Evolutionary conservation across 2,888 invertebrate genomes (phyloP), one percentile per base, ranked within the genome.

Genomic region (Diloba caeruleocephala): DNA sequence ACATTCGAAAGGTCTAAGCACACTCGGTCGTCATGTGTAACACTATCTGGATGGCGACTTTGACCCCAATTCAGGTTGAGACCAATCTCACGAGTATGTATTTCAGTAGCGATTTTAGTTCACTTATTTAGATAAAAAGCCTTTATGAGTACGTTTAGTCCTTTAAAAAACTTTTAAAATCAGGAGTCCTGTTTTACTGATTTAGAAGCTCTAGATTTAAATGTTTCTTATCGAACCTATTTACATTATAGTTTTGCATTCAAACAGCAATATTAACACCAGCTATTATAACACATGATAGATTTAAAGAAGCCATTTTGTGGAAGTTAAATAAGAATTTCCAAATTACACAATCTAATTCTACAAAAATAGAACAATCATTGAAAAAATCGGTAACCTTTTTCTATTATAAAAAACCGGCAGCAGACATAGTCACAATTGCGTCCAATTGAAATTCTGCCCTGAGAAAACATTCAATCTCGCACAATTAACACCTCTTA

Each of bases 391-490:
- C 15, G 8, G 31, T 14, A 31, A 53, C 31, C 33, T 15, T 57
- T 48, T 56, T 46, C 49, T 56, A 29, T 41, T 32, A 51, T 42
- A 53, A 52, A 69, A 70, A 71, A 74, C 54, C 17, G 57, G 37
- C 43, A 56, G 34, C 51, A 54, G 31, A 45, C 43, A 13, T 31
- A 70, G 62, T 51, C 41, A 85, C 90, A 92, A 93, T 92, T 93
- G 91, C 85, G 85, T 87, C 79, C 92, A 93, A 93, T 93, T 93
- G 88, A 90, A 84, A 87, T 88, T 91, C 87, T 85, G 90, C 88
- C 90, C 92, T 90, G 90, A 90, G 92, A 93, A 92, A 93, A 93
- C 93, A 93, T 92, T 91, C 94, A 94, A 93, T 94, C 94, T 91
- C 90, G 84, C 82, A 88, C 93, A 94, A 93, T 94, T 94, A 94